A percentile compares a stretch with the other conserved stretches of the same genome.
These are phyloP conservation scores for Apis cerana DNA, from an alignment of 1,140 invertebrate genomes.

Conservation along the genomic window DNA sequence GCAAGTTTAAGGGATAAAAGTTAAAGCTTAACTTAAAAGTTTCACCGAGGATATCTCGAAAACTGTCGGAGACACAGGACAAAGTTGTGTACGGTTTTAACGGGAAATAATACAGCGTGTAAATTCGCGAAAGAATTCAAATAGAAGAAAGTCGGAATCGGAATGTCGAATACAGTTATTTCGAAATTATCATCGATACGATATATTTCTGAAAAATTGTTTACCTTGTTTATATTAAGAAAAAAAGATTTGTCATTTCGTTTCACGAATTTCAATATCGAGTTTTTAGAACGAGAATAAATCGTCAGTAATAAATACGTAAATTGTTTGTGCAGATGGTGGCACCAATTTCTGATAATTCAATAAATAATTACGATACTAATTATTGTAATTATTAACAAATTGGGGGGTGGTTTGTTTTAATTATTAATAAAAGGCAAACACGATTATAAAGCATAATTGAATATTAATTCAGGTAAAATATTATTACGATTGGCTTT, in stretches of 20 bases:
- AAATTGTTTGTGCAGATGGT: neutral
- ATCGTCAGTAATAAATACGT: neutral
- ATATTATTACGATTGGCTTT: neutral
- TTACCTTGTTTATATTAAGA: too few relatives aligned
- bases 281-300: neutral
- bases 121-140: neutral
- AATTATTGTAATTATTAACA: neutral
- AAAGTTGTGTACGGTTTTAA: neutral
- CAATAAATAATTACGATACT: neutral
- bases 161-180: neutral
- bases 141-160: neutral
- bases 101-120: neutral
- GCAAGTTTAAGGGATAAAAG: conserved; percentile 1
- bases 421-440: neutral
- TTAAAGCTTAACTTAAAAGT: neutral
- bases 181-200: too few relatives aligned
- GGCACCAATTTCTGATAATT: neutral
- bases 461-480: neutral
- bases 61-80: neutral
- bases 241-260: neutral
- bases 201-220: too few relatives aligned
- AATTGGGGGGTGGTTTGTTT: neutral
- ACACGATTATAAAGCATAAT: neutral
- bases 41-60: neutral
- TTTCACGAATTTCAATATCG: neutral